Evolutionary conservation across 2,113 vertebrate genomes (phyloP).

Genomic region (Irena cyanogastra): DNA sequence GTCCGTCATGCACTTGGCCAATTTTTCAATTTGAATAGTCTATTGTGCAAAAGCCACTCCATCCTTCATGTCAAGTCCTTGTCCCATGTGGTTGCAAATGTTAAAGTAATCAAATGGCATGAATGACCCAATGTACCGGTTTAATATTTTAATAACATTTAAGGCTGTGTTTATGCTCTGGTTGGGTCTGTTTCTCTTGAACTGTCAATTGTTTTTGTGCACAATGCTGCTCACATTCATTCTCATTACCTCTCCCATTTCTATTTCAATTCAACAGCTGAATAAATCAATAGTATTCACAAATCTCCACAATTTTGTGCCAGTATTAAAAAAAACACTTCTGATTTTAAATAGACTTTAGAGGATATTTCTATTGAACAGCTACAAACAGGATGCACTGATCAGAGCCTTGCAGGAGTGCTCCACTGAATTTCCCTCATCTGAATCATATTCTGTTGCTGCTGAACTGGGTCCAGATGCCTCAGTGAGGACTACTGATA

Average conservation of each 20-base stretch:
- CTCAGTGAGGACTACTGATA: background rate
- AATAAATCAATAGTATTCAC: background rate
- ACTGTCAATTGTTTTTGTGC: background rate
- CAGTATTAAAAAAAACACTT: background rate
- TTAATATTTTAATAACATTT: conserved; percentile 44
- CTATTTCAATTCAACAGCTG: background rate
- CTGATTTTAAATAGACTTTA: background rate
- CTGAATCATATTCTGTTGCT: background rate
- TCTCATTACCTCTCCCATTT: conserved; percentile 25
- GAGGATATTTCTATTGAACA: background rate
- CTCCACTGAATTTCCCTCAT: background rate
- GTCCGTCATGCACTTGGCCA: background rate
- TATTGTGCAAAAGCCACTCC: conserved; percentile 12
- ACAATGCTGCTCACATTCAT: background rate
- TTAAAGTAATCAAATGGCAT: background rate
- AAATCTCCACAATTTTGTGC: background rate
- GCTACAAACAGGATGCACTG: background rate
- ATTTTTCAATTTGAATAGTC: background rate
- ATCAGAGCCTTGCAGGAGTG: background rate
- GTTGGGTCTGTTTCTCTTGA: background rate
- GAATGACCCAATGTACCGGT: background rate
- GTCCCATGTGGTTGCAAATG: background rate
- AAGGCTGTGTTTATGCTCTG: background rate
- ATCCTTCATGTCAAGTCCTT: conserved; percentile 25
- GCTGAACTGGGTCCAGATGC: background rate